Base-by-base conservation (phyloP, 1,140 invertebrate species). In the Gonatopus flavifemur region DNA sequence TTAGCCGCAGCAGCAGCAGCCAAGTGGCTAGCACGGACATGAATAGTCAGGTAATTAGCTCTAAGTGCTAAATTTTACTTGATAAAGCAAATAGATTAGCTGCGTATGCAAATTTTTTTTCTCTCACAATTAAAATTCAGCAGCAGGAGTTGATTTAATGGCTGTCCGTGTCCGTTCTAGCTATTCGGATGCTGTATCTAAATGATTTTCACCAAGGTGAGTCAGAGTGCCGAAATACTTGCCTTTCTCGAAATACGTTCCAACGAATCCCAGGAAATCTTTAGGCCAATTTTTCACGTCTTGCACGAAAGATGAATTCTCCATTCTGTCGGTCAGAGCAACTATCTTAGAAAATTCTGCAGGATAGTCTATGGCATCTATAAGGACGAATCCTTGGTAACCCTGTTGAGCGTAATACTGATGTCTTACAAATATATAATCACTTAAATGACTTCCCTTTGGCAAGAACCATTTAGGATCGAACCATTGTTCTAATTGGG, bases 401-500 rank as follows among this genome's bases (percentile, higher is more conserved):
- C 89, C 90, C 20, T 81, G 76, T 24, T 82, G 73, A 0, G 88
- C 86, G 68, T 84, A 91, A 56, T 83, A 83, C 41, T 69, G 37
- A 31, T 81, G 77, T 35, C 79, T 73, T 4, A 75, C 65, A 13
- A 70, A 58, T n/a, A 86, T 62, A 70, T 81, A 91, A 30, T 86
- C 66, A 49, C 77, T 82, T n/a, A 87, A 80, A 65, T 91, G 87
- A 2, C 86, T 84, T 36, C 81, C 81, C 52, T 84, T 79, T 1
- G 88, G 87, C 43, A 91, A 80, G 68, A 91, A 91, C 87, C 88
- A 90, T 6, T 79, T 78, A 0, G 87, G 85, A 74, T 91, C 86
- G 74, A 91, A 92, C 72, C 85, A 85, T 68, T 90, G 88, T 66
- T 87, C 82, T 32, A 92, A 70, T 38, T 79, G 67, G 20, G 83